Base-by-base conservation (phyloP, 2,888 invertebrate species). In the Drosophila pseudotalamancana region DNA sequence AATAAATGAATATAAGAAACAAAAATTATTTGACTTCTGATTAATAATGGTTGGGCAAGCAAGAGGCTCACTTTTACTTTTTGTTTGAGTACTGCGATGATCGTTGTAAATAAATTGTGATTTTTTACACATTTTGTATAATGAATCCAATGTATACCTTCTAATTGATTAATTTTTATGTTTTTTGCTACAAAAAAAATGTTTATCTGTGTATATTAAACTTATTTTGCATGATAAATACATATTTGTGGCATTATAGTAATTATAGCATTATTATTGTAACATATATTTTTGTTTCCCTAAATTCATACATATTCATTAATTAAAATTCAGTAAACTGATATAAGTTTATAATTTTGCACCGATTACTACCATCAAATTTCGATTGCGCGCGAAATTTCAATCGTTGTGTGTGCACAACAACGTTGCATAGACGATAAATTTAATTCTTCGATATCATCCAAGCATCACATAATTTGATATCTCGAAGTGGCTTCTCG, bases 1-100 rank as follows among this genome's bases (percentile, higher is more conserved):
- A 72, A 76, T 68, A 71, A 60, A 67, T 59, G n/a, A 34, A 65
- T 45, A 45, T 39, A 43, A 31, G 23, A 63, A 76, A 51, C 4
- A 57, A 35, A 59, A 35, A 55, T 40, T 16, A 53, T 34, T 27
- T 51, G 23, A 40, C 16, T 42, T 70, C 32, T 39, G 8, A 29
- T 46, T 57, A 18, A 19, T 29, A 4, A 18, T n/a, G 23, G 19
- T 3, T 54, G 45, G 63, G 63, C 18, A 29, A 23, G 4, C 3
- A n/a, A 11, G 6, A 12, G 11, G 27, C n/a, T 23, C 2, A 32
- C 18, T 43, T 51, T 57, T 6, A 27, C 21, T 59, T 59, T 49
- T 8, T 48, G 46, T 12, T 6, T 42, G 6, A 8, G 6, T 16
- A n/a, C 3, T n/a, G 16, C 8, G 8, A 18, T n/a, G n/a, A n/a